phyloP scores from a whole-genome alignment of 2,113 vertebrate genomes.

The Oxyruncus cristatus region DNA sequence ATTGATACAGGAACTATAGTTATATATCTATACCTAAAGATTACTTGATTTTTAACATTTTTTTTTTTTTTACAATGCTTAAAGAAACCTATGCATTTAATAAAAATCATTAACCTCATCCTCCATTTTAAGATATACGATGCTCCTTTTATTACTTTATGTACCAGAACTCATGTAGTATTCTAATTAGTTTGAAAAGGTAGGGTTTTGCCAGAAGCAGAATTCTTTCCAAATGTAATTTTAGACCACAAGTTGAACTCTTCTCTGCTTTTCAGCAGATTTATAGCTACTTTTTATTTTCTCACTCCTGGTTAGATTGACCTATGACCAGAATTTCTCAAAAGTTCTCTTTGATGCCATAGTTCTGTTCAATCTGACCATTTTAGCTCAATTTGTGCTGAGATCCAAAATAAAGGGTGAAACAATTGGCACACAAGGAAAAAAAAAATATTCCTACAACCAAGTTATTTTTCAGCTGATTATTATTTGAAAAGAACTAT shows the following conservation, averaged over 20 bases:
- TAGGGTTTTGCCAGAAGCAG: not conserved
- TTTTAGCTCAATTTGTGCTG: slow-evolving; percentile 5
- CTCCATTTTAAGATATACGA: not conserved
- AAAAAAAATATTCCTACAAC: slow-evolving; percentile 7
- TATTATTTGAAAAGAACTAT: slow-evolving; percentile 5
- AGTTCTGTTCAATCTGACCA: not conserved
- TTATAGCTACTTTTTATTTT: slow-evolving; percentile 49
- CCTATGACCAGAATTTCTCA: slow-evolving; percentile 43
- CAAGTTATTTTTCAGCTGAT: slow-evolving; percentile 15
- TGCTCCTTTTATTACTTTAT: not conserved
- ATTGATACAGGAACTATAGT: not conserved
- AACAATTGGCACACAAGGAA: not conserved
- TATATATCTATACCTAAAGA: not conserved
- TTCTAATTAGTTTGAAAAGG: not conserved
- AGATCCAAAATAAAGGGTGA: not conserved
- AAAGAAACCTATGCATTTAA: not conserved
- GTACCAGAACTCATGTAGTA: not conserved
- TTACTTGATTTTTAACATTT: not conserved
- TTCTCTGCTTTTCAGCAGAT: slow-evolving; percentile 22
- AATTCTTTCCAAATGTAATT: not conserved
- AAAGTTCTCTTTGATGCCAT: slow-evolving; percentile 49
- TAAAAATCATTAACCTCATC: no score
- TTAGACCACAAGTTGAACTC: slow-evolving; percentile 3
- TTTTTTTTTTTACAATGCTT: not conserved
- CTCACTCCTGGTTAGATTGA: slow-evolving; percentile 21